Evolutionary conservation across 2,113 vertebrate genomes (phyloP), one percentile per base, ranked within the genome.

Genomic region (Microtus montanus): DNA sequence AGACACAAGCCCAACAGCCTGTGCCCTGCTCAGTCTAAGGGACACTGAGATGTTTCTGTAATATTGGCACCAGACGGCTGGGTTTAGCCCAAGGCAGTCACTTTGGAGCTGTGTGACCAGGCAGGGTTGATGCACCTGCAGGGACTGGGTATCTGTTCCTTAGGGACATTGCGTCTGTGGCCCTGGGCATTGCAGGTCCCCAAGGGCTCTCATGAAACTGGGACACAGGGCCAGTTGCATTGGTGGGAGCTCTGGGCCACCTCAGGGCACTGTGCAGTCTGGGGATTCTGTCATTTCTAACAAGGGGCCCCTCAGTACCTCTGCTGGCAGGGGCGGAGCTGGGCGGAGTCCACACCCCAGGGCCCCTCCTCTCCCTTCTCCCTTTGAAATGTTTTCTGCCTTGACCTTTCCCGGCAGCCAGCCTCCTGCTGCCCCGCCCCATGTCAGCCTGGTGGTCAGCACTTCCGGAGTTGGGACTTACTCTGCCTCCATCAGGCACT

Each of bases 391-490:
- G 26, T 6, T 96, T 95, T 93, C 87, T 73, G 82, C 91, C 92
- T 71, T 92, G 96, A 87, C 78, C 54, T 54, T 54, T 54, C 54
- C 54, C 68, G 68, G 87, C 58, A 92, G 80, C 52, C 47, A 66
- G 58, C 75, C 92, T 93, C 74, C 71, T 75, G 73, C 89, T 49
- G 77, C 75, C 88, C 0, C 0, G 41, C 75, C 88, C 0, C 0
- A 28, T 26, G 61, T 92, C 52, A 20, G 87, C 80, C 0, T 38
- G 0, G 24, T 88, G 85, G 86, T 88, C 19, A 95, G 95, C 38
- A 41, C 92, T 96, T 89, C 8, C 70, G 68, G 73, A 8, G 77
- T 87, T 86, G 66, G 96, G 95, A 96, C 86, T 84, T 92, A 14
- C 52, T 15, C 49, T 58, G 33, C 91, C 41, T 0, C 79, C n/a